A percentile compares a stretch with the other conserved stretches of the same genome.
Conservation (phyloP, 2,888 invertebrate genomes). For the Tricholauxania praeusta region DNA sequence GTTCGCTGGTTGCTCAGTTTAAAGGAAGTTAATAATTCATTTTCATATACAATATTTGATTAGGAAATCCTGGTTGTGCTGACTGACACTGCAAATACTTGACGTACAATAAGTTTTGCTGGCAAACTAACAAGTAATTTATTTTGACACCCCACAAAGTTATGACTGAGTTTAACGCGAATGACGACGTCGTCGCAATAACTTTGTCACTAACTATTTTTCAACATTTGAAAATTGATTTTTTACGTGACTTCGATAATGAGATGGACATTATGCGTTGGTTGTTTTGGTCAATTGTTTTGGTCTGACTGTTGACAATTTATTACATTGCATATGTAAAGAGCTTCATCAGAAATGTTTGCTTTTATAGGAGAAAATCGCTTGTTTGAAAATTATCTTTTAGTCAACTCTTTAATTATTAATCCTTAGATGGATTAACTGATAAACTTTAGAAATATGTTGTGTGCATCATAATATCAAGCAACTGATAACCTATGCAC, state of each 20-base stretch:
- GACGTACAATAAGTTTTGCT: slow-evolving; percentile 7
- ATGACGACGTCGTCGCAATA: slow-evolving; percentile 19
- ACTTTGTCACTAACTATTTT: slow-evolving; percentile 49
- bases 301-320: too few relatives aligned
- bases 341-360: too few relatives aligned
- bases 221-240: slow-evolving; percentile 51
- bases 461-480: too few relatives aligned
- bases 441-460: too few relatives aligned
- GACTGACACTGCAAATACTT: background rate
- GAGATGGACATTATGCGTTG: slow-evolving; percentile 45
- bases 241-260: slow-evolving; percentile 64
- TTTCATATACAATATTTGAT: background rate
- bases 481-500: too few relatives aligned
- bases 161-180: slow-evolving; percentile 10
- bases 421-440: too few relatives aligned
- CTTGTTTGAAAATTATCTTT: too few relatives aligned
- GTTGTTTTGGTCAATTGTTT: too few relatives aligned
- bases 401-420: too few relatives aligned
- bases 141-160: slow-evolving; percentile 24
- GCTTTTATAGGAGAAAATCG: too few relatives aligned
- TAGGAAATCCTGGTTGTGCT: slow-evolving; percentile 22
- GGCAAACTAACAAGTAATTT: slow-evolving; percentile 23
- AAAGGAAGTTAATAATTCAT: slow-evolving; percentile 27
- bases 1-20: background rate
- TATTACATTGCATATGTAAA: too few relatives aligned